These are phyloP conservation scores for Myiozetetes cayanensis DNA, from an alignment of 2,113 vertebrate genomes.

Conservation along the genomic window DNA sequence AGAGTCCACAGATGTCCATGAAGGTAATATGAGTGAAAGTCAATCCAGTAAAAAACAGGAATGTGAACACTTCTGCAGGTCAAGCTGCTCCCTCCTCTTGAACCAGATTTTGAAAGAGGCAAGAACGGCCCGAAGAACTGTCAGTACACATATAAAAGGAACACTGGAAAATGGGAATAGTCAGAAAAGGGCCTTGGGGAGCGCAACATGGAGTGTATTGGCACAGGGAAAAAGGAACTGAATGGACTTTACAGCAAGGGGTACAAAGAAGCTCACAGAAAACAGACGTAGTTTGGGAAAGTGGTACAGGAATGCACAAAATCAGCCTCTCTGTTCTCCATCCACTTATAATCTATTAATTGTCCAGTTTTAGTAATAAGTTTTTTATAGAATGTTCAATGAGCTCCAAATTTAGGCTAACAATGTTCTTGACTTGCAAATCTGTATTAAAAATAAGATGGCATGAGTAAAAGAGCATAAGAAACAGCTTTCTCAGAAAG, in stretches of 20 bases:
- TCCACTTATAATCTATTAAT: not conserved
- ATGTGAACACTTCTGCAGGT: not conserved
- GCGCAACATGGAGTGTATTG: not conserved
- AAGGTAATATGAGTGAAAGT: not conserved
- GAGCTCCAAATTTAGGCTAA: not conserved
- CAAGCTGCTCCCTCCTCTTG: not conserved
- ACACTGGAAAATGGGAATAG: not conserved
- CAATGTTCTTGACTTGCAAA: not conserved
- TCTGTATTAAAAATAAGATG: fast-evolving
- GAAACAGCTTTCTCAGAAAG: not conserved
- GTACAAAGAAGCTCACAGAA: not conserved
- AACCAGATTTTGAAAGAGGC: not conserved
- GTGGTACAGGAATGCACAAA: not conserved
- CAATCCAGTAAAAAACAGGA: not conserved
- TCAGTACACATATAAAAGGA: not conserved
- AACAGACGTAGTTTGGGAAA: not conserved
- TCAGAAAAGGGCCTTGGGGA: not conserved
- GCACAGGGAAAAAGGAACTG: not conserved
- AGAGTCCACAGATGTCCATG: not conserved
- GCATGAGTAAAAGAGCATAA: not conserved
- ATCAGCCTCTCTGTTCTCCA: not conserved
- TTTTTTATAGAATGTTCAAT: not conserved
- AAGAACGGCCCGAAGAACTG: not conserved
- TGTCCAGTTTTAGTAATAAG: not conserved
- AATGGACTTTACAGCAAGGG: not conserved